These are phyloP conservation scores for Drosophila lowei DNA, from an alignment of 1,140 invertebrate genomes.

Conservation along the genomic window DNA sequence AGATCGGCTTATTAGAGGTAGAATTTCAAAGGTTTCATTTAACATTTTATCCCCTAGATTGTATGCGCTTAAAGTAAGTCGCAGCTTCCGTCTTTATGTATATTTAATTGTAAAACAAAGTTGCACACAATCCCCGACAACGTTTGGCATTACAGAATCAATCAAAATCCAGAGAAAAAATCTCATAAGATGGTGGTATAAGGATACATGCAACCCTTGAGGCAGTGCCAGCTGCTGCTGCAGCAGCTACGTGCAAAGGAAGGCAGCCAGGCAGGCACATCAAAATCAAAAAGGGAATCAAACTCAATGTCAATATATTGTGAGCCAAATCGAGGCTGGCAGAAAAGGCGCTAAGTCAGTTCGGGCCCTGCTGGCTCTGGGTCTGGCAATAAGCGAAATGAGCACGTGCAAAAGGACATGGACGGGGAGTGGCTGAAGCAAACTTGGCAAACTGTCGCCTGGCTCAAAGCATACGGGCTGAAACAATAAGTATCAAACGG, in stretches of 20 bases:
- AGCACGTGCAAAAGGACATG: slow-evolving; percentile 46
- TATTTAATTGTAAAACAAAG: no score
- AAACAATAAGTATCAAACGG: slow-evolving; percentile 65
- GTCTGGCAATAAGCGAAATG: slow-evolving; percentile 57
- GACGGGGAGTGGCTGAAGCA: slow-evolving; percentile 12
- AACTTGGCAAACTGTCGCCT: slow-evolving; percentile 46
- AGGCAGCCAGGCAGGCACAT: slow-evolving; percentile 6
- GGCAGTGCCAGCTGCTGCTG: slow-evolving; percentile 22
- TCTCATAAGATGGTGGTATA: no score
- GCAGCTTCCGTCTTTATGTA: no score
- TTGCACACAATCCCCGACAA: no score
- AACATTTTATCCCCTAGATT: no score
- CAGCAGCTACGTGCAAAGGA: not conserved
- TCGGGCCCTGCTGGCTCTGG: not conserved
- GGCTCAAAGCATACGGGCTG: slow-evolving; percentile 56
- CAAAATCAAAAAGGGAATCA: slow-evolving; percentile 60
- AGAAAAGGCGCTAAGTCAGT: slow-evolving; percentile 52
- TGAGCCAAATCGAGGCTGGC: slow-evolving; percentile 66
- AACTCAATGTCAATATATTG: slow-evolving; percentile 71
- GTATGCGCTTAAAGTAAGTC: no score
- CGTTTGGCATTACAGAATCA: no score
- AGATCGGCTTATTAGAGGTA: no score
- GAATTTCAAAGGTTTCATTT: no score
- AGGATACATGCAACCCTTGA: no score
- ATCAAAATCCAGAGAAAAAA: no score